Conservation (phyloP, 2,888 invertebrate species). For the Brachylomia viminalis region DNA sequence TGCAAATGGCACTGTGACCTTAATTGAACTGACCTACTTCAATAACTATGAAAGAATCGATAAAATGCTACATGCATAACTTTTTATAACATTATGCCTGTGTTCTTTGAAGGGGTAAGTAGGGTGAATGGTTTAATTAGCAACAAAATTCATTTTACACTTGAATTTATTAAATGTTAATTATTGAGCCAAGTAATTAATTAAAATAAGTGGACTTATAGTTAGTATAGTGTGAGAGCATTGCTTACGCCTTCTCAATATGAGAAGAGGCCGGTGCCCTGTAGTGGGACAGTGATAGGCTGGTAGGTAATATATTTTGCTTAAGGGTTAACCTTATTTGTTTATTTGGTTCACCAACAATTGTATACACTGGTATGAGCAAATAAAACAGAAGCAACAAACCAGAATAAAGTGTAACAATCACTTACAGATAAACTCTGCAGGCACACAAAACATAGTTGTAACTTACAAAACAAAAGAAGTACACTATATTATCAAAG, state of each 20-base stretch:
- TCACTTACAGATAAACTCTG: no score
- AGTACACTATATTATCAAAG: no score
- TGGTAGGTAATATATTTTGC: no score
- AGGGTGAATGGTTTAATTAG: not conserved
- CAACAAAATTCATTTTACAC: no score
- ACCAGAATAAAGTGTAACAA: no score
- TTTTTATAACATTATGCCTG: not conserved
- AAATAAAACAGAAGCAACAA: no score
- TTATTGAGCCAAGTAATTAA: not conserved
- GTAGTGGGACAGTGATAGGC: not conserved
- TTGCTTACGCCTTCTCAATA: not conserved
- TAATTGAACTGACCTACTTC: slow-evolving; percentile 27
- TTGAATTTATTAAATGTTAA: not conserved
- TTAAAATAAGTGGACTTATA: not conserved
- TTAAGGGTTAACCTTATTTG: no score
- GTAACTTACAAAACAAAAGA: no score
- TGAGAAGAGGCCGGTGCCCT: not conserved
- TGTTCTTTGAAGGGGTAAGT: not conserved
- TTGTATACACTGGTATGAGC: no score
- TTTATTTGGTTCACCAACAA: no score
- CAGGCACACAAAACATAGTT: no score
- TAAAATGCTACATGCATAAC: not conserved
- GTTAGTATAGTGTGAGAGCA: not conserved
- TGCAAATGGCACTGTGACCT: slow-evolving; percentile 30
- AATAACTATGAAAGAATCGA: not conserved